Percentiles rank a stretch among this genome's conserved stretches.
Evolutionary conservation across 2,888 invertebrate species (phyloP).

Genomic region (Euclidia mi): DNA sequence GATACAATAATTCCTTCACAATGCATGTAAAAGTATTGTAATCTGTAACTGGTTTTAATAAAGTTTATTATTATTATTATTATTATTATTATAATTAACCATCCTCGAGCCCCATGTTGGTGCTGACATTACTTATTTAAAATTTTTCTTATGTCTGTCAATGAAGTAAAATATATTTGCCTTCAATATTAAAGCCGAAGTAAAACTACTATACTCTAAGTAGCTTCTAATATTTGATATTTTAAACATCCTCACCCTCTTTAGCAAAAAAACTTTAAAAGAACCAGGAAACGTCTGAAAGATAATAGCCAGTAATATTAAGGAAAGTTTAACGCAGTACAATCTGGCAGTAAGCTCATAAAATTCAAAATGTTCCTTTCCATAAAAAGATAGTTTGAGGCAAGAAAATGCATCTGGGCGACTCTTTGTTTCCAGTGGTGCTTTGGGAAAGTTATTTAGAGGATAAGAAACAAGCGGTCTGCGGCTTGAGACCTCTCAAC

Average conservation of each 20-base stretch:
- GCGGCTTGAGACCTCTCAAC: constrained; percentile 41
- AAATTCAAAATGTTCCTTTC: constrained; percentile 43
- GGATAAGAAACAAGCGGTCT: constrained; percentile 56
- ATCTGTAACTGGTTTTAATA: too few species aligned
- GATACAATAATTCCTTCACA: too few species aligned
- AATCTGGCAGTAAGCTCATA: constrained; percentile 43
- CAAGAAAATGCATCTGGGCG: constrained; percentile 43
- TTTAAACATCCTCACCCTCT: constrained; percentile 25
- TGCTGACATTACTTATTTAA: constrained; percentile 19
- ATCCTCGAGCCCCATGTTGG: constrained; percentile 15
- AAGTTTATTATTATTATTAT: too few species aligned
- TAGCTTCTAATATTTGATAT: constrained; percentile 15
- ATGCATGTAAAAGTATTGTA: too few species aligned
- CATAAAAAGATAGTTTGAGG: constrained; percentile 39
- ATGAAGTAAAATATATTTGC: not conserved
- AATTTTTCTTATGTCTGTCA: constrained; percentile 7
- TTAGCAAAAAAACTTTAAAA: constrained; percentile 41
- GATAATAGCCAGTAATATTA: constrained; percentile 36
- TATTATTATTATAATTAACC: too few species aligned
- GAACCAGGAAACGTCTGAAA: too few species aligned
- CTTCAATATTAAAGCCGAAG: too few species aligned
- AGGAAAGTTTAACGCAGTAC: constrained; percentile 33
- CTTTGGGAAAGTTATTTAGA: constrained; percentile 56
- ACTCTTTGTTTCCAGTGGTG: constrained; percentile 49
- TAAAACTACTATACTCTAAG: too few species aligned